Evolutionary conservation across 2,888 invertebrate species (phyloP).

Genomic region (Periphyllus acericola): DNA sequence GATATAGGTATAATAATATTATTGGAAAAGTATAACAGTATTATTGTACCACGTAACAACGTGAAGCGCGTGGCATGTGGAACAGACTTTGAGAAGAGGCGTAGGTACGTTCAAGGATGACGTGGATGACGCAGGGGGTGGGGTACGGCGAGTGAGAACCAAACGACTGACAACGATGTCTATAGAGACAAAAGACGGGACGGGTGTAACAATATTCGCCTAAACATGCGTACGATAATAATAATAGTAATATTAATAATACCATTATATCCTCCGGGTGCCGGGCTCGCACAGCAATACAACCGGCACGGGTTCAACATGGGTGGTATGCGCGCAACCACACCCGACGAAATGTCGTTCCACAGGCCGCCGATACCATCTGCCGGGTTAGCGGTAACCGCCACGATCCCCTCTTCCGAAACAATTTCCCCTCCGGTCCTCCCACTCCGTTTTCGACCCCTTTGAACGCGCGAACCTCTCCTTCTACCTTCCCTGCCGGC

Average conservation of each 20-base stretch:
- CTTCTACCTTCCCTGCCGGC: background rate
- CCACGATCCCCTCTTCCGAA: background rate
- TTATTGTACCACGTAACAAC: background rate
- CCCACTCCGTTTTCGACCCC: background rate
- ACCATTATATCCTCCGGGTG: constrained; percentile 49
- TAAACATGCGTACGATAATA: background rate
- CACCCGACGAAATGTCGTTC: constrained; percentile 54
- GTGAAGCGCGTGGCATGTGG: background rate
- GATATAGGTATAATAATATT: too few relatives aligned
- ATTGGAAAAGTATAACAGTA: too few relatives aligned
- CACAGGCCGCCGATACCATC: constrained; percentile 4
- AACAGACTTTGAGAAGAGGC: background rate
- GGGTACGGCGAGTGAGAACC: background rate
- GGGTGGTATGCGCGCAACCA: constrained; percentile 53
- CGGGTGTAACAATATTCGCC: constrained; percentile 25
- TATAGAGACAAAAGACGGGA: constrained; percentile 36
- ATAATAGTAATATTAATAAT: constrained; percentile 22
- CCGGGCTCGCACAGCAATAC: constrained; percentile 36
- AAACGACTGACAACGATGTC: constrained; percentile 14
- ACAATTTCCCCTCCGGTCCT: background rate
- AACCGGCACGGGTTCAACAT: constrained; percentile 59
- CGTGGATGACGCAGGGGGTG: background rate
- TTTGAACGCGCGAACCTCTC: background rate
- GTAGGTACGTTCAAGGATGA: background rate
- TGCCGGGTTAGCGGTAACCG: background rate